Percentiles rank a stretch among this genome's conserved stretches.
Conservation (phyloP, 2,113 vertebrate genomes). For the Rhizomys pruinosus region DNA sequence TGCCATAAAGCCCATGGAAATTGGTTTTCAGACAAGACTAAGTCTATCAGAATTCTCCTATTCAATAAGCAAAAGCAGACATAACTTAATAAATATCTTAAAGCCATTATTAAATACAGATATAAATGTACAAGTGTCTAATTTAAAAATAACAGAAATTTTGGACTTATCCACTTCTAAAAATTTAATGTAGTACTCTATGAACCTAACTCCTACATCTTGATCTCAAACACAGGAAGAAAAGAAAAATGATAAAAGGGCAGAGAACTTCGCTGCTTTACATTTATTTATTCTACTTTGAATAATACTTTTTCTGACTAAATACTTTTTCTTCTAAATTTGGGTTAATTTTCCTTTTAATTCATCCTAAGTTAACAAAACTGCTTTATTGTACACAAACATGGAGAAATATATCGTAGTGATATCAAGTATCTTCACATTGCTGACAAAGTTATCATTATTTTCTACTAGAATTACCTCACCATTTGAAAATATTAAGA, state of each 20-base stretch:
- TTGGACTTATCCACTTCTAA: background rate
- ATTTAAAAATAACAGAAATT: background rate
- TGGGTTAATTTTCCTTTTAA: background rate
- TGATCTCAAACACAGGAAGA: background rate
- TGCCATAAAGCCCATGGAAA: background rate
- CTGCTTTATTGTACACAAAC: background rate
- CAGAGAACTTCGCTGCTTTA: background rate
- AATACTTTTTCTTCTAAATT: no score
- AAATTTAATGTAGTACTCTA: background rate
- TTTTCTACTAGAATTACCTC: background rate
- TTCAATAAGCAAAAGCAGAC: background rate
- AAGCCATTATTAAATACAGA: background rate
- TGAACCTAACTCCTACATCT: background rate
- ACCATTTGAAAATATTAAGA: background rate
- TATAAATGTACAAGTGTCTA: background rate
- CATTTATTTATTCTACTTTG: background rate
- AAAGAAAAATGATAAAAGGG: background rate
- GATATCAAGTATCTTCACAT: background rate
- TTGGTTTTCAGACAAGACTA: background rate
- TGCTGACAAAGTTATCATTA: background rate
- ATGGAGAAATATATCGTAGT: background rate
- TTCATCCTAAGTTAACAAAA: no score
- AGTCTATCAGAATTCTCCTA: background rate
- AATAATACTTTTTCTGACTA: background rate
- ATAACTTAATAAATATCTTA: constrained; percentile 24